Base-by-base conservation (phyloP, 2,113 vertebrate genomes). In the Oryzias celebensis region DNA sequence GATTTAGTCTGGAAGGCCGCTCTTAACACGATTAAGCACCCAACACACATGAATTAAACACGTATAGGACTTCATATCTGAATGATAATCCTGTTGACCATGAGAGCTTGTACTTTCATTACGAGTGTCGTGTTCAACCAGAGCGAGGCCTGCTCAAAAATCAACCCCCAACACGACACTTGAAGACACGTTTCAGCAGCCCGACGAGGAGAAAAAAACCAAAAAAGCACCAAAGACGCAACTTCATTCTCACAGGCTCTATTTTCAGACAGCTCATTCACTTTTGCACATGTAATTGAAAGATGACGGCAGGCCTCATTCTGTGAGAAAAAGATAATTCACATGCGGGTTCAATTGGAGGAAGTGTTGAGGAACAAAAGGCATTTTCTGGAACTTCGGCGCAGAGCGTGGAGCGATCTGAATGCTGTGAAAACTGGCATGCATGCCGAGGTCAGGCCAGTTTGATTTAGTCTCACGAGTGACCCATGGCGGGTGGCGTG, bases 281-380 rank as follows among this genome's bases (percentile, higher is more conserved):
- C 68, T 80, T 80, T 75, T 57, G 68, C 78, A 46, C 14, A 54
- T 58, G 81, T 85, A 81, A 85, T 73, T 74, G 82, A 85, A 82
- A 80, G 82, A 81, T 68, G 82, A 78, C 67, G 82, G 79, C 82
- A 74, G 74, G 15, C 75, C 75, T 65, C 31, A 43, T 67, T 86
- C 80, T 69, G 82, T 73, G 71, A 75, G 85, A 88, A 89, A 87
- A 84, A 66, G 67, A 88, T 84, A 64, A 86, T 89, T 90, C 84
- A 67, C 64, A 45, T 60, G 46, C 44, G 81, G 59, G 49, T 78
- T 92, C 83, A 91, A 93, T 92, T 65, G 85, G 65, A 91, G 91
- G 92, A 93, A 92, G 85, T 86, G 73, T 54, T 17, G 61, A 61
- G 61, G 73, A 77, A 92, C 91, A 91, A 91, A 92, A 83, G 86